Base-by-base conservation (phyloP, 2,797 vertebrate genomes). In the Lithobates pipiens region DNA sequence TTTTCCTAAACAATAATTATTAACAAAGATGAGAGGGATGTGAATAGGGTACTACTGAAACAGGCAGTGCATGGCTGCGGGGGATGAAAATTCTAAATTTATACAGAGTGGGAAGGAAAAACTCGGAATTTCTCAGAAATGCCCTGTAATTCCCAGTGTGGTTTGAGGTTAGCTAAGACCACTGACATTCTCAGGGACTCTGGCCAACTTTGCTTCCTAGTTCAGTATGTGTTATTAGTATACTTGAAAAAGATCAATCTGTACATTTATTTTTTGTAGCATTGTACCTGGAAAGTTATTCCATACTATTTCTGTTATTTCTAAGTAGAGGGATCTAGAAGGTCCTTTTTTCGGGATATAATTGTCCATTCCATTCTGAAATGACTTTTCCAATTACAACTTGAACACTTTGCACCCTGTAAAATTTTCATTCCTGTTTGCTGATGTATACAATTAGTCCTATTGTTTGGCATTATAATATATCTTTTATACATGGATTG, bases 81-180 rank as follows among this genome's bases (percentile, higher is more conserved):
- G 42, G 80, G 74, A 44, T 5, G 32, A 11, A 70, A 65, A 36
- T 39, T 70, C 77, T 85, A 85, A 81, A 85, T 39, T 75, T 85
- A 85, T 69, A 63, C 44, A n/a, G 11, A 63, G 65, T 71, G 67
- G 79, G 74, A 77, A 63, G 61, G 11, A 39, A 57, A 57, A 61
- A 29, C 67, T 23, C 39, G 42, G 71, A 81, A 71, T 76, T 61
- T 71, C 78, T 76, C 25, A 71, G 63, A 76, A 80, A 32, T 76
- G 61, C 61, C 57, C 23, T 57, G 44, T 77, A 80, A 80, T 65
- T 82, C 73, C 85, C 73, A 71, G 71, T 70, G 77, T 39, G 72
- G 29, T 80, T 76, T 75, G 27, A 42, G 71, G 46, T 75, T 21
- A 68, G 42, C 61, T 54, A 63, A 54, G 29, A 36, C 18, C 10